phyloP scores from a whole-genome alignment of 2,797 vertebrate genomes.

The Podarcis lilfordi region DNA sequence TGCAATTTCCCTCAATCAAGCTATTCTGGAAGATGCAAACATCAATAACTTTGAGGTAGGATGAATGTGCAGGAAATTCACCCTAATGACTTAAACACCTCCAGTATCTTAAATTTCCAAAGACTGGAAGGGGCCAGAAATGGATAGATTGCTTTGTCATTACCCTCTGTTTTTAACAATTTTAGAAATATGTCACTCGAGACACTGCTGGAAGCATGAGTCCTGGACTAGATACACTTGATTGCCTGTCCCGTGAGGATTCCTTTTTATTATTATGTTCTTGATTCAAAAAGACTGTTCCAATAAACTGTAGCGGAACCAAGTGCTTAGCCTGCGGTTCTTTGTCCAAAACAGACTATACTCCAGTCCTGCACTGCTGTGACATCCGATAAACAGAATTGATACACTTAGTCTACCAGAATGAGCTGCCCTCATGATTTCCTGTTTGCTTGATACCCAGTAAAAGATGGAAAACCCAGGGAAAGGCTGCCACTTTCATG shows the following conservation, averaged over 20 bases:
- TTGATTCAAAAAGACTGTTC: not conserved
- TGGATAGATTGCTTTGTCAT: too few species aligned
- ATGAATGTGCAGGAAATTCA: not conserved
- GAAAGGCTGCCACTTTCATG: too few species aligned
- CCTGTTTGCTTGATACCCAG: not conserved
- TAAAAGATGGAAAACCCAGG: too few species aligned
- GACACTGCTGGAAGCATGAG: not conserved
- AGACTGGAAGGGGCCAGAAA: not conserved
- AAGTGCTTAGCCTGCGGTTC: not conserved
- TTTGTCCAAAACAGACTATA: not conserved
- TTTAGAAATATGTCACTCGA: not conserved
- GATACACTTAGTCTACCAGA: not conserved
- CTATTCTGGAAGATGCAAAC: not conserved
- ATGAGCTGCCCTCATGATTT: not conserved
- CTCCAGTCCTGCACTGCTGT: not conserved
- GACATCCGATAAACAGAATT: not conserved
- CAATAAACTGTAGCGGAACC: not conserved
- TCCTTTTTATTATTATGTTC: not conserved
- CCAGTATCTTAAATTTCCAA: not conserved
- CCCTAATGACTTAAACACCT: not conserved
- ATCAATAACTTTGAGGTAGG: not conserved
- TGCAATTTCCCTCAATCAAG: not conserved
- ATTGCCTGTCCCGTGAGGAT: not conserved
- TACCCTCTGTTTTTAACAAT: not conserved
- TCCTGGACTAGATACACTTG: not conserved